A percentile compares a stretch with the other conserved stretches of the same genome.
Evolutionary conservation across 2,888 invertebrate genomes (phyloP).

Genomic region (Trypoxylon attenuatum): DNA sequence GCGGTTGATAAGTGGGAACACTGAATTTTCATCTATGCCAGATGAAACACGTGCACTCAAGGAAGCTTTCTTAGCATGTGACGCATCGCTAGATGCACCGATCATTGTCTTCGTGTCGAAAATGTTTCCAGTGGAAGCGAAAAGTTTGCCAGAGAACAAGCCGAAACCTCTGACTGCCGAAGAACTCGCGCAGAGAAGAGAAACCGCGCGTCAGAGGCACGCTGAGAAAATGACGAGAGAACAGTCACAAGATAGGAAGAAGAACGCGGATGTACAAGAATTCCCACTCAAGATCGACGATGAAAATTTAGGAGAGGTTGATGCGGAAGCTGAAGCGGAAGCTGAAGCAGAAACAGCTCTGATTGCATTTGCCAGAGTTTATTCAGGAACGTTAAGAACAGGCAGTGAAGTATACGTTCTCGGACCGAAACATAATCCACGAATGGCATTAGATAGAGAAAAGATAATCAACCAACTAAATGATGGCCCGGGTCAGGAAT

Average conservation of each 20-base stretch:
- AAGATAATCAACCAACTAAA: slow-evolving; percentile 66
- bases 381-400: slow-evolving; percentile 87
- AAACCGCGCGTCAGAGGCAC: slow-evolving; percentile 81
- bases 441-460: slow-evolving; percentile 75
- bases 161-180: slow-evolving; percentile 85
- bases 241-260: slow-evolving; percentile 47
- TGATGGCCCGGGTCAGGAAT: slow-evolving; percentile 72
- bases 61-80: slow-evolving; percentile 82
- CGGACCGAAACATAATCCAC: slow-evolving; percentile 92
- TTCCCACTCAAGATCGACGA: slow-evolving; percentile 1
- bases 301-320: background rate
- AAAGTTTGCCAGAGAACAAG: slow-evolving; percentile 86
- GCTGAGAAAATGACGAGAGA: slow-evolving; percentile 76
- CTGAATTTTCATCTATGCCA: slow-evolving; percentile 82
- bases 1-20: slow-evolving; percentile 84
- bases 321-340: background rate
- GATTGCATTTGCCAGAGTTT: slow-evolving; percentile 94
- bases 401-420: slow-evolving; percentile 89
- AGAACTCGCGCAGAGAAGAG: slow-evolving; percentile 83
- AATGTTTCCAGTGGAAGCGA: slow-evolving; percentile 90
- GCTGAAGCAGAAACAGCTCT: slow-evolving; percentile 79
- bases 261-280: background rate
- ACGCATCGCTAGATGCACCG: slow-evolving; percentile 79
- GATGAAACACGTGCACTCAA: slow-evolving; percentile 83
- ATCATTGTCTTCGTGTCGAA: slow-evolving; percentile 87